A percentile compares a stretch with the other conserved stretches of the same genome.
phyloP scores from a whole-genome alignment of 1,140 invertebrate genomes.

The Hermetia illucens region DNA sequence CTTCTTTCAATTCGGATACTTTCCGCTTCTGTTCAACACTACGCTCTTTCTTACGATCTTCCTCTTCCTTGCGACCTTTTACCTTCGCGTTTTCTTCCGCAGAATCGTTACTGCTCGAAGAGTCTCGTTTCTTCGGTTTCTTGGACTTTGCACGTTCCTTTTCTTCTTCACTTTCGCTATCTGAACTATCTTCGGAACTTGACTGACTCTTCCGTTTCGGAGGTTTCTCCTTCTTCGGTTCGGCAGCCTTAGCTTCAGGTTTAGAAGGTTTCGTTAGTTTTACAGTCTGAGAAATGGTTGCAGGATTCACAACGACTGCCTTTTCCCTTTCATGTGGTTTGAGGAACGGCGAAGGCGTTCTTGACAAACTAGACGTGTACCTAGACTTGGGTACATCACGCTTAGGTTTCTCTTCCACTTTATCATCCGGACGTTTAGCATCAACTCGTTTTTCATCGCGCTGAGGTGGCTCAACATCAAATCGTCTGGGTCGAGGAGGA shows the following conservation, averaged over 20 bases:
- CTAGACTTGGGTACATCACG: constrained; percentile 35
- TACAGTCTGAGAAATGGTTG: not conserved
- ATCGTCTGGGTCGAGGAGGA: no score
- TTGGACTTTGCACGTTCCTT: constrained; percentile 20
- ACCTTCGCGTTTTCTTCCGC: constrained; percentile 20
- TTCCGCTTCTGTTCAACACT: constrained; percentile 2
- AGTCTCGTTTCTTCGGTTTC: constrained; percentile 34
- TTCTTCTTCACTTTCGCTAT: constrained; percentile 16
- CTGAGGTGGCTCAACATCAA: no score
- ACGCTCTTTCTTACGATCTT: constrained; percentile 5
- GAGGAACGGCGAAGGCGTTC: constrained; percentile 65
- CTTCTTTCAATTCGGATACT: constrained; percentile 19
- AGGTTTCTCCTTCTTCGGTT: not conserved
- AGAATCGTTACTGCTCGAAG: constrained; percentile 13
- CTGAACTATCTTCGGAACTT: constrained; percentile 18
- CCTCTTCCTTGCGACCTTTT: constrained; percentile 11
- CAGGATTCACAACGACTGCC: not conserved
- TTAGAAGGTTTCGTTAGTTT: not conserved
- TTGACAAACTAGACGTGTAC: constrained; percentile 44
- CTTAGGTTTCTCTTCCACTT: constrained; percentile 28
- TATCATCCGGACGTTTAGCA: constrained; percentile 12
- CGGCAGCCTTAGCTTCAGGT: not conserved
- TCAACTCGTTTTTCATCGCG: constrained; percentile 5
- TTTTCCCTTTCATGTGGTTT: constrained; percentile 46
- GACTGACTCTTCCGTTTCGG: constrained; percentile 4